Percentiles rank a stretch among this genome's conserved stretches.
Evolutionary conservation across 2,797 vertebrate species (phyloP).

Genomic region (Centroberyx gerrardi): DNA sequence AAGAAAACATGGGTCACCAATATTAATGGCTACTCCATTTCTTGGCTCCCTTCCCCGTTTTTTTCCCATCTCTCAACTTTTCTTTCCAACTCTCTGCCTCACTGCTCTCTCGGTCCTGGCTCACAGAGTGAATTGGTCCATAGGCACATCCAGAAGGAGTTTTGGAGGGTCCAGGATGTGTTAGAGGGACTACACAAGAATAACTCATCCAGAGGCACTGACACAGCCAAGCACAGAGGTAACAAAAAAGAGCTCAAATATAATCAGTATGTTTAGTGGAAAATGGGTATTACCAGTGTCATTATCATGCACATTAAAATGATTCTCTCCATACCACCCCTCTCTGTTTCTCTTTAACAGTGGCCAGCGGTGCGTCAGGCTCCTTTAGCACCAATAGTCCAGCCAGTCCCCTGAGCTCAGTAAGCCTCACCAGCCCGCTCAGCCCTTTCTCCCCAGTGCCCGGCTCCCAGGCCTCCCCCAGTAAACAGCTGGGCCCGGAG

Average conservation of each 20-base stretch:
- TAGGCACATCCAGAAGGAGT: slow-evolving; percentile 95
- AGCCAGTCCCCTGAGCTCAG: slow-evolving; percentile 95
- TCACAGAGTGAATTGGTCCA: slow-evolving; percentile 91
- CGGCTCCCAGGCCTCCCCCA: slow-evolving; percentile 92
- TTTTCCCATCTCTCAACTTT: background rate
- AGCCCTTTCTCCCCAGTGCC: slow-evolving; percentile 95
- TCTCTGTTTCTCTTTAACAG: slow-evolving; percentile 71
- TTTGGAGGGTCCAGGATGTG: slow-evolving; percentile 97
- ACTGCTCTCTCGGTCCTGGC: background rate
- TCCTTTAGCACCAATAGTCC: slow-evolving; percentile 97
- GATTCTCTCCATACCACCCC: background rate
- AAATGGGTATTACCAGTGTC: background rate
- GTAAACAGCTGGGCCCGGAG: slow-evolving; percentile 91
- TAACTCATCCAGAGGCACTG: slow-evolving; percentile 92
- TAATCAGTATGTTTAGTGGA: background rate
- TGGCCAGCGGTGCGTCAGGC: slow-evolving; percentile 87
- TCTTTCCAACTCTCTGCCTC: background rate
- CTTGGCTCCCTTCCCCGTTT: background rate
- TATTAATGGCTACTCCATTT: no score
- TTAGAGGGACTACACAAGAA: slow-evolving; percentile 96
- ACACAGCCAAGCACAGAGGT: slow-evolving; percentile 96
- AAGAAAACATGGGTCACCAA: no score
- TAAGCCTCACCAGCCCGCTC: slow-evolving; percentile 96
- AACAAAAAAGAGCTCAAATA: slow-evolving; percentile 1
- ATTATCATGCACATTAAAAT: slow-evolving; percentile 16